These are phyloP conservation scores for Chionomys nivalis DNA, from an alignment of 2,113 vertebrate genomes.

Conservation along the genomic window DNA sequence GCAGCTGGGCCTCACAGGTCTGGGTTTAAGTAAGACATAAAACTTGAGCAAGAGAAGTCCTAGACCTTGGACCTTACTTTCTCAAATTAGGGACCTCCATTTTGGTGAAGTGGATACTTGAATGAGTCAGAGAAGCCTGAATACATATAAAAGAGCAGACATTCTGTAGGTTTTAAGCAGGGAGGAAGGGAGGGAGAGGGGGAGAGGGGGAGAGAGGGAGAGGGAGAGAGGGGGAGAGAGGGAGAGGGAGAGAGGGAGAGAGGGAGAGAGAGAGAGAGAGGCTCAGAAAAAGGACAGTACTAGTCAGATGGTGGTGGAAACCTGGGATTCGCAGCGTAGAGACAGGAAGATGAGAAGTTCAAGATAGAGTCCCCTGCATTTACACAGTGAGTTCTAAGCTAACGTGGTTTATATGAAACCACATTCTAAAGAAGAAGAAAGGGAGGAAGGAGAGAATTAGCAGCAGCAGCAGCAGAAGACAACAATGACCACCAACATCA, in stretches of 20 bases:
- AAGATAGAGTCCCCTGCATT: neutral
- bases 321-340: neutral
- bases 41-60: too few species aligned
- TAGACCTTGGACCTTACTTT: neutral
- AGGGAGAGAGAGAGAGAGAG: too few species aligned
- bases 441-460: neutral
- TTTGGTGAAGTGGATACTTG: neutral
- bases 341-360: neutral
- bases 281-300: neutral
- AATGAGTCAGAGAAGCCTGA: neutral
- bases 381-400: neutral
- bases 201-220: too few species aligned
- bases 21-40: too few species aligned
- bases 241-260: neutral
- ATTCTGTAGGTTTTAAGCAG: neutral
- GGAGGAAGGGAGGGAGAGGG: neutral
- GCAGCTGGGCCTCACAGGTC: too few species aligned
- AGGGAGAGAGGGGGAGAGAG: neutral
- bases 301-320: neutral
- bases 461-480: neutral
- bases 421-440: neutral
- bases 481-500: neutral
- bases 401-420: neutral
- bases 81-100: neutral
- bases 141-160: neutral